Evolutionary conservation across 2,113 vertebrate genomes (phyloP), one percentile per base, ranked within the genome.

Genomic region (Pao palembangensis): DNA sequence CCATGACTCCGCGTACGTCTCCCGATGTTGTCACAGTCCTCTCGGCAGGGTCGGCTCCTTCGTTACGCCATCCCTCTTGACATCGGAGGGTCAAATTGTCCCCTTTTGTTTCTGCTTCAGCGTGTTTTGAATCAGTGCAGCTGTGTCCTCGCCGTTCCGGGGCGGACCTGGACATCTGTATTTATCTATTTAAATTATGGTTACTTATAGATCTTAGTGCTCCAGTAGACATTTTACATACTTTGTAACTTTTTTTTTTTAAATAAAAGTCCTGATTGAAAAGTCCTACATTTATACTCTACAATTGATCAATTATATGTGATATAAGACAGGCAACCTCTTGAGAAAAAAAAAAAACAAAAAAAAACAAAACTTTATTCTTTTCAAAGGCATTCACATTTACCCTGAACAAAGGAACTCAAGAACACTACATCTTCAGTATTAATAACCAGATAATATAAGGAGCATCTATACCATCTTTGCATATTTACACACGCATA

Each of bases 151-250:
- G 16, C 61, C 15, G 61, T 64, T 19, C 61, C 3, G 52, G 51
- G 73, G 46, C 58, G 18, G 43, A 64, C 44, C 2, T 15, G 58
- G 73, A 75, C 72, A 67, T 73, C 66, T 86, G 66, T 86, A 81
- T 85, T 82, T 87, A 88, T 89, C 65, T 90, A 86, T 89, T 90
- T 91, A 90, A 88, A 49, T 88, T 89, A 90, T 87, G 75, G 82
- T 75, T 75, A 78, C 67, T 46, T 77, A 41, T 80, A 69, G 71
- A 75, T 84, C 61, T 76, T 56, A 59, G 42, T 55, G 47, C 47
- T 49, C 49, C 54, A 66, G 53, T 55, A 74, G 48, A 75, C 51
- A 62, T 61, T 73, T 55, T 76, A 75, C 34, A 17, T 65, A 68
- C 59, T 87, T 87, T 86, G 63, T 79, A 80, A 72, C 62, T 19